A percentile compares a stretch with the other conserved stretches of the same genome.
These are phyloP conservation scores for Harmothoe impar DNA, from an alignment of 2,888 invertebrate species.

Conservation along the genomic window DNA sequence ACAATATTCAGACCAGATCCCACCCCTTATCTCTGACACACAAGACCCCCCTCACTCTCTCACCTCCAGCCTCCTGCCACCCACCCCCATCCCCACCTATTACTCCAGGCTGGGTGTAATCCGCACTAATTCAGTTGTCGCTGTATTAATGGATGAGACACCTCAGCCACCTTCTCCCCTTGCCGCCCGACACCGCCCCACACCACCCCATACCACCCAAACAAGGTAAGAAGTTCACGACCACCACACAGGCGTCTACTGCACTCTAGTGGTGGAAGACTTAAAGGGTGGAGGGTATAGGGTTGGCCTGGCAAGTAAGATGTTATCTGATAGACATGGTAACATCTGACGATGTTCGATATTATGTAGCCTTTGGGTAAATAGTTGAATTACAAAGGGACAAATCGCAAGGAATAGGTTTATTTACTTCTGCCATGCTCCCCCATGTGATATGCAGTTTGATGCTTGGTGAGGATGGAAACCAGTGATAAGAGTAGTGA, in stretches of 20 bases:
- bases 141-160: conserved; percentile 12
- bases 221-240: conserved; percentile 23
- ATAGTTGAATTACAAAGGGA: too few species aligned
- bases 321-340: too few species aligned
- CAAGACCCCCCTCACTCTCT: neutral
- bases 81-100: neutral
- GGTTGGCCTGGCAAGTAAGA: too few species aligned
- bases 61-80: neutral
- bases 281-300: too few species aligned
- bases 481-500: too few species aligned
- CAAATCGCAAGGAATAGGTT: too few species aligned
- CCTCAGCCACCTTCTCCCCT: neutral
- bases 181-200: neutral
- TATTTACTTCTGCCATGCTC: too few species aligned
- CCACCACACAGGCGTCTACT: neutral
- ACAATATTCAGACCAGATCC: neutral
- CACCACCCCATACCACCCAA: neutral
- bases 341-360: too few species aligned
- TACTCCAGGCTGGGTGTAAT: neutral
- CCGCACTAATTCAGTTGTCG: neutral
- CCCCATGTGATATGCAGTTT: too few species aligned
- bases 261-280: neutral
- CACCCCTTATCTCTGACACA: conserved; percentile 17
- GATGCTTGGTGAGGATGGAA: too few species aligned
- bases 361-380: too few species aligned